These are phyloP conservation scores for Chionomys nivalis DNA, from an alignment of 2,113 vertebrate genomes.

Conservation along the genomic window DNA sequence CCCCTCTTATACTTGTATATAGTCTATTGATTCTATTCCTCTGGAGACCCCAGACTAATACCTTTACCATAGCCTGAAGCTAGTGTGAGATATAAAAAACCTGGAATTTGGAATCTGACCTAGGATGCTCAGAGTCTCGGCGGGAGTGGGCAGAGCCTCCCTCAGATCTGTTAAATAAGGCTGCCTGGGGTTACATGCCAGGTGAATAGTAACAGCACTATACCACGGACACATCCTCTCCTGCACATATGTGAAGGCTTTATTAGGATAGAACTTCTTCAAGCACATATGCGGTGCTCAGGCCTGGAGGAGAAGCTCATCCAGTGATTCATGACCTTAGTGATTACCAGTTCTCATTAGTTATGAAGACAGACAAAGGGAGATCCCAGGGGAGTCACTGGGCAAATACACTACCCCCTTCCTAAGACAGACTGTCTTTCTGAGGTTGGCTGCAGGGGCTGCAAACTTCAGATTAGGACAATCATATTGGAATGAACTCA, in stretches of 20 bases:
- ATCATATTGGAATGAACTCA: background rate
- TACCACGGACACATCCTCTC: background rate
- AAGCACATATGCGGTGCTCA: fast-evolving
- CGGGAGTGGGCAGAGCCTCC: fast-evolving
- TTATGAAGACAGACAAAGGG: fast-evolving
- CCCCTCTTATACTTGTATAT: background rate
- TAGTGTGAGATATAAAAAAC: background rate
- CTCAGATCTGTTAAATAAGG: background rate
- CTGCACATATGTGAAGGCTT: background rate
- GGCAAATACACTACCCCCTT: background rate
- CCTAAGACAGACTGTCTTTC: background rate
- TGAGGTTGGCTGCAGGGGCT: background rate
- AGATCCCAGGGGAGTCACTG: background rate
- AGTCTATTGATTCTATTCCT: background rate
- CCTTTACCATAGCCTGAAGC: background rate
- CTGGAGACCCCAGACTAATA: background rate
- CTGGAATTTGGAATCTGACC: background rate
- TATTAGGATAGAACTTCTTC: background rate
- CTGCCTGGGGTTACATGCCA: background rate
- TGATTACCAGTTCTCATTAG: background rate
- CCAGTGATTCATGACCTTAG: fast-evolving
- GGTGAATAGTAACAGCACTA: background rate
- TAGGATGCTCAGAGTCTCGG: background rate
- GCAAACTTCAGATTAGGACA: background rate
- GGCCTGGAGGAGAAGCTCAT: background rate